Percentiles rank a stretch among this genome's conserved stretches.
These are phyloP conservation scores for Idaea aversata DNA, from an alignment of 2,888 invertebrate genomes.

Conservation along the genomic window DNA sequence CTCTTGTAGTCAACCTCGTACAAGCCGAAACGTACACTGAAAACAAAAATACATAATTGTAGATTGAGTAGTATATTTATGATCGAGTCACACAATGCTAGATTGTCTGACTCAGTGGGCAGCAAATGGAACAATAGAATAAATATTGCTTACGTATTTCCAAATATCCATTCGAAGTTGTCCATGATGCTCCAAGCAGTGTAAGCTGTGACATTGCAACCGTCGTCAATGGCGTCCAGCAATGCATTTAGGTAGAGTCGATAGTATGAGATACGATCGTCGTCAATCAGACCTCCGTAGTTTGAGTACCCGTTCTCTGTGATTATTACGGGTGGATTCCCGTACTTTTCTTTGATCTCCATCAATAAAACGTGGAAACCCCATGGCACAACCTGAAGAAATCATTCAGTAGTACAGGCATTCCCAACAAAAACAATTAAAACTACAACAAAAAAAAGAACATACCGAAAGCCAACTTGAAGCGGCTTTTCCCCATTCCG, in stretches of 20 bases:
- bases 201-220: slow-evolving; percentile 67
- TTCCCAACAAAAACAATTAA: neutral
- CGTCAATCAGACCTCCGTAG: slow-evolving; percentile 51
- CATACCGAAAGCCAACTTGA: slow-evolving; percentile 19
- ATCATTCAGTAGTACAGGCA: neutral
- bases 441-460: neutral
- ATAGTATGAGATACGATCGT: slow-evolving; percentile 54
- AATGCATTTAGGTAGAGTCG: slow-evolving; percentile 54
- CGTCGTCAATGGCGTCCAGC: slow-evolving; percentile 57
- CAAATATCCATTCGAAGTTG: slow-evolving; percentile 80
- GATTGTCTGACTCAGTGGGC: too few species aligned
- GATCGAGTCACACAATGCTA: too few species aligned
- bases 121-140: neutral
- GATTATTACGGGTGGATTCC: slow-evolving; percentile 73
- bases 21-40: slow-evolving; percentile 69
- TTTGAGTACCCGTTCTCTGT: slow-evolving; percentile 76
- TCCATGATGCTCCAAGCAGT: slow-evolving; percentile 81
- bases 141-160: slow-evolving; percentile 63
- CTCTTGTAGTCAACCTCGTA: slow-evolving; percentile 82
- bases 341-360: slow-evolving; percentile 64
- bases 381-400: slow-evolving; percentile 65
- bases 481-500: slow-evolving; percentile 30
- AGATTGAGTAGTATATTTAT: too few species aligned
- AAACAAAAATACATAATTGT: neutral
- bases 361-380: slow-evolving; percentile 76